A percentile compares a stretch with the other conserved stretches of the same genome.
Evolutionary conservation across 2,113 vertebrate genomes (phyloP).

Genomic region (Myrmecophaga tridactyla): DNA sequence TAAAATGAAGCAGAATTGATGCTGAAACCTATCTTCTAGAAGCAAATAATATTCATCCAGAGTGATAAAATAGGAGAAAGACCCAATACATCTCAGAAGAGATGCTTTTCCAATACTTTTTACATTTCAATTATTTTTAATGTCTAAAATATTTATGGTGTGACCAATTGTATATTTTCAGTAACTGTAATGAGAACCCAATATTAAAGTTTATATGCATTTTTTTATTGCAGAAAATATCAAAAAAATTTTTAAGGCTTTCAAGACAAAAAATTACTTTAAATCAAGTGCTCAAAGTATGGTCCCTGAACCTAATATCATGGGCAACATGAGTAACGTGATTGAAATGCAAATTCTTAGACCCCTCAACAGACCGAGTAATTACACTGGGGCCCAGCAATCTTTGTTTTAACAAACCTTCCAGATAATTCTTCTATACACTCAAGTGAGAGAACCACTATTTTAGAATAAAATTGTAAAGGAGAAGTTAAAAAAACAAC

Average conservation of each 20-base stretch:
- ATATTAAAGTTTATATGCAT: not conserved
- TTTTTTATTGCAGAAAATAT: not conserved
- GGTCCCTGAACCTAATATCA: not conserved
- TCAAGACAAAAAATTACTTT: not conserved
- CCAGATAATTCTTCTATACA: not conserved
- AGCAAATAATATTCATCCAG: conserved; percentile 11
- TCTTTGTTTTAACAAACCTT: not conserved
- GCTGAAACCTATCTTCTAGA: not conserved
- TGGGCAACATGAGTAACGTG: not conserved
- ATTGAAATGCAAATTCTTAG: not conserved
- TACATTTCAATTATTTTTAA: not conserved
- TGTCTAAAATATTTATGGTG: not conserved
- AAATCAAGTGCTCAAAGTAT: not conserved
- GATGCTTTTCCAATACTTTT: not conserved
- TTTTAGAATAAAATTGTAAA: not conserved
- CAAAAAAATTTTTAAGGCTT: not conserved
- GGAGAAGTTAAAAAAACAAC: not conserved
- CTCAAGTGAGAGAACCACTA: not conserved
- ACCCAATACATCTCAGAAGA: not conserved
- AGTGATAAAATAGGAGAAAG: not conserved
- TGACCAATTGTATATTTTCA: not conserved
- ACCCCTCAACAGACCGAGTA: not conserved
- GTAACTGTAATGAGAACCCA: not conserved
- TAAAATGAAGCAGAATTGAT: not conserved
- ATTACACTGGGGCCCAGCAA: not conserved